These are phyloP conservation scores for Protonemura montana DNA, from an alignment of 2,888 invertebrate species.

Conservation along the genomic window DNA sequence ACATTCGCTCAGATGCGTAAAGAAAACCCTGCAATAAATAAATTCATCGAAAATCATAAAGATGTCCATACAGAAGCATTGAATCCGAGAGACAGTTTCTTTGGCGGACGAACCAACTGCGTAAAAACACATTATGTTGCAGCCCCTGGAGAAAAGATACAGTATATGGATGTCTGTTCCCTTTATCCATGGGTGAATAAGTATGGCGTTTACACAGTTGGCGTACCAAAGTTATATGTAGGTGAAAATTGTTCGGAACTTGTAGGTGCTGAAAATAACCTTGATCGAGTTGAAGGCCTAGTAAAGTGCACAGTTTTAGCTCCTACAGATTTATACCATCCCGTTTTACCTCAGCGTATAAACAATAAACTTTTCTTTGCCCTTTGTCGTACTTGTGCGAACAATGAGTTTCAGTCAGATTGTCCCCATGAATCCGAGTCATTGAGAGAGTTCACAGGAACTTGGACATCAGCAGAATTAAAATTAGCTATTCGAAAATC, in stretches of 20 bases:
- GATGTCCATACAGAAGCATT: neutral
- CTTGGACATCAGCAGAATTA: neutral
- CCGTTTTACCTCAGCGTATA: neutral
- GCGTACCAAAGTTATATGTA: neutral
- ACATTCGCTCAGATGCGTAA: neutral
- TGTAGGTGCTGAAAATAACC: neutral
- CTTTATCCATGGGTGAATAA: neutral
- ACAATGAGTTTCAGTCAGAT: neutral
- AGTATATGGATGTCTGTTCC: neutral
- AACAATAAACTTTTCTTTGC: neutral
- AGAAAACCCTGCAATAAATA: too few species aligned
- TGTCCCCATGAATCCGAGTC: neutral
- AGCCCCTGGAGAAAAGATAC: neutral
- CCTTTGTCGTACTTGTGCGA: neutral
- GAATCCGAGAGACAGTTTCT: neutral
- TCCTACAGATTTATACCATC: neutral
- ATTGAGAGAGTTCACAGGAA: neutral
- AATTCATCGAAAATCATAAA: too few species aligned
- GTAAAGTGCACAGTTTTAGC: slow-evolving; percentile 17
- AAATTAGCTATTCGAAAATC: neutral
- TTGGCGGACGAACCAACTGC: neutral
- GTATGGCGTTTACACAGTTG: neutral
- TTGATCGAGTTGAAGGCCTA: neutral
- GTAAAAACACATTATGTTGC: neutral
- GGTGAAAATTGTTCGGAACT: neutral